These are phyloP conservation scores for Eupithecia abbreviata DNA, from an alignment of 2,888 invertebrate genomes.

Conservation along the genomic window DNA sequence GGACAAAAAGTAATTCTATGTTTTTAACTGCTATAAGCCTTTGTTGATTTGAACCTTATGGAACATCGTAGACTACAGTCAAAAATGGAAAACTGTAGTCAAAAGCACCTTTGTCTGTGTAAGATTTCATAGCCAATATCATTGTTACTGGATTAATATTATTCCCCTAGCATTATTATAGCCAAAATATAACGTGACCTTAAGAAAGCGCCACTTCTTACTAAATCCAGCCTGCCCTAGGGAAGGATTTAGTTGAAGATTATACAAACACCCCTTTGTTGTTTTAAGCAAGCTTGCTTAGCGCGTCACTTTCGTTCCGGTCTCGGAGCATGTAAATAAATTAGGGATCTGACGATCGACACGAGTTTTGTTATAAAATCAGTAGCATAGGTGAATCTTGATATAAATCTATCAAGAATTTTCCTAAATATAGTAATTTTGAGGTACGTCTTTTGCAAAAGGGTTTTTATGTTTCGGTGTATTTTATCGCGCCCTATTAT, in stretches of 20 bases:
- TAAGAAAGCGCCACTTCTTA: slow-evolving; percentile 15
- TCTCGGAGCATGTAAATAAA: slow-evolving; percentile 27
- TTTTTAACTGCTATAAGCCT: neutral
- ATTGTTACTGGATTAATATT: neutral
- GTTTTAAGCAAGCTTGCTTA: slow-evolving; percentile 50
- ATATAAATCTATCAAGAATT: neutral
- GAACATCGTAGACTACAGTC: neutral
- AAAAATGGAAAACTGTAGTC: too few relatives aligned
- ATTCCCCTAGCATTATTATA: neutral
- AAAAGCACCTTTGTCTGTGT: neutral
- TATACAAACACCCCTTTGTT: slow-evolving; percentile 56
- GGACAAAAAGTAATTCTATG: neutral
- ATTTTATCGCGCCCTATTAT: neutral
- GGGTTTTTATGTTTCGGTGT: neutral
- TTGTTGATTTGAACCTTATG: neutral
- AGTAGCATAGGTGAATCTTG: neutral
- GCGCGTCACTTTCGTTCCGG: slow-evolving; percentile 39
- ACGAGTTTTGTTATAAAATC: neutral
- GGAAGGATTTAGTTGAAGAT: slow-evolving; percentile 50
- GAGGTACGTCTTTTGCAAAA: neutral
- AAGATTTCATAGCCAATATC: neutral
- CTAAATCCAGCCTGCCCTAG: slow-evolving; percentile 14
- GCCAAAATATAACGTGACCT: neutral
- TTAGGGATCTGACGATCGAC: slow-evolving; percentile 5
- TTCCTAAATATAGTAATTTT: neutral